Percentiles rank a stretch among this genome's conserved stretches.
phyloP scores from a whole-genome alignment of 2,797 vertebrate species.

The Paguma larvata region DNA sequence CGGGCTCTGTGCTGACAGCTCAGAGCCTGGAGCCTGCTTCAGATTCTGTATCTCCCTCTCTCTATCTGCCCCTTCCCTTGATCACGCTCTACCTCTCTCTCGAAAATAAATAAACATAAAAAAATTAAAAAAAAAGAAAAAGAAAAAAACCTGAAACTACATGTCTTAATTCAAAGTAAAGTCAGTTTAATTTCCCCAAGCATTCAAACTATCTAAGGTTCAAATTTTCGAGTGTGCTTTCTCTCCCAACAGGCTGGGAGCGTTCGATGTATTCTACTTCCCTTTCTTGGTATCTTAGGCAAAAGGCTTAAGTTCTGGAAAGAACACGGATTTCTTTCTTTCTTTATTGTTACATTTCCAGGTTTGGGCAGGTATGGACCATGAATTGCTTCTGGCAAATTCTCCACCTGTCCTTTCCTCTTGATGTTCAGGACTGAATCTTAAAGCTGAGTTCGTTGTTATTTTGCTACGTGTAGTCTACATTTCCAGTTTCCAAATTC shows the following conservation, averaged over 20 bases:
- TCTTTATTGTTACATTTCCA: not conserved
- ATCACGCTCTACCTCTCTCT: too few species aligned
- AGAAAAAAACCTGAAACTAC: not conserved
- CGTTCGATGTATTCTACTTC: not conserved
- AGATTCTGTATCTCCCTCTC: too few species aligned
- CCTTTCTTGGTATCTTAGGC: not conserved
- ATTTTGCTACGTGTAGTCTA: constrained; percentile 1
- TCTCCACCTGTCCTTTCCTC: not conserved
- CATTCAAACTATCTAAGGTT: not conserved
- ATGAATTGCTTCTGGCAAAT: not conserved
- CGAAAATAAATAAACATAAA: too few species aligned
- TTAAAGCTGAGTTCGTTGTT: not conserved
- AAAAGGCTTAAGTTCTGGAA: not conserved
- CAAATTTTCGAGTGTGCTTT: not conserved
- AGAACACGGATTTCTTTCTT: not conserved
- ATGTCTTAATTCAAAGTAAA: not conserved
- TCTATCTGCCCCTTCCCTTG: too few species aligned
- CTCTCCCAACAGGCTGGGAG: not conserved
- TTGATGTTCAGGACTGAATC: not conserved
- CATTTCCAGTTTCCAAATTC: constrained; percentile 5
- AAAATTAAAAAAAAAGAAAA: too few species aligned
- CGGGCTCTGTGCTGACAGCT: too few species aligned
- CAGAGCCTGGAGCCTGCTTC: too few species aligned
- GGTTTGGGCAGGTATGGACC: not conserved
- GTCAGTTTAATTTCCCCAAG: not conserved